Base-by-base conservation (phyloP, 2,113 vertebrate genomes). In the Suricata suricatta region DNA sequence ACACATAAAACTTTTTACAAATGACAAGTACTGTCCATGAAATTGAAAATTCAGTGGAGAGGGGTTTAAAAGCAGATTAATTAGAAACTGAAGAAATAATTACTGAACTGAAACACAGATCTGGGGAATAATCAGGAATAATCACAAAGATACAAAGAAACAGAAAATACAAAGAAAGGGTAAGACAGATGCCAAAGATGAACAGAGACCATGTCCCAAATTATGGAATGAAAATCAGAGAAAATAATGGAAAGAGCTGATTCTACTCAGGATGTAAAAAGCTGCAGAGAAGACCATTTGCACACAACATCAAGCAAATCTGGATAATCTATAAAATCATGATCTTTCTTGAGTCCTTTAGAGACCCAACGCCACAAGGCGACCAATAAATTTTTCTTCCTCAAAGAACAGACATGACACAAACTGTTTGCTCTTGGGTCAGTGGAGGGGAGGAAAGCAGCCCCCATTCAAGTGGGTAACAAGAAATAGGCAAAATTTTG, bases 31-130 rank as follows among this genome's bases (percentile, higher is more conserved):
- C 5, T 80, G 6, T 79, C 71, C 69, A 13, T 86, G 54, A 95
- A 86, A 44, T 10, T 90, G 57, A 35, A 84, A 68, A 60, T 7
- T 79, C 31, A 64, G 12, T 63, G 54, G 13, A 44, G 57, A 17
- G 27, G 72, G 6, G 21, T 86, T 94, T 80, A 44, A 71, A 38
- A 85, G 44, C n/a, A 80, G 31, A 38, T 91, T 35, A 86, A 38
- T 92, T 33, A 79, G 47, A 92, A 92, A 92, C 87, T 87, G 19
- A 77, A 80, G 47, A 87, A 76, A 86, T 80, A 90, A 50, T 69
- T 71, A 71, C 52, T 92, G 19, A 72, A 80, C 60, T 52, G 9
- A 31, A 68, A 57, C 69, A 69, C 5, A 57, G 50, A 82, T 27
- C 35, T 71, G 47, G 80, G 31, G 31, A 79, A 90, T 64, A 68